phyloP scores from a whole-genome alignment of 2,888 invertebrate genomes.

The Sarcophaga rosellei region DNA sequence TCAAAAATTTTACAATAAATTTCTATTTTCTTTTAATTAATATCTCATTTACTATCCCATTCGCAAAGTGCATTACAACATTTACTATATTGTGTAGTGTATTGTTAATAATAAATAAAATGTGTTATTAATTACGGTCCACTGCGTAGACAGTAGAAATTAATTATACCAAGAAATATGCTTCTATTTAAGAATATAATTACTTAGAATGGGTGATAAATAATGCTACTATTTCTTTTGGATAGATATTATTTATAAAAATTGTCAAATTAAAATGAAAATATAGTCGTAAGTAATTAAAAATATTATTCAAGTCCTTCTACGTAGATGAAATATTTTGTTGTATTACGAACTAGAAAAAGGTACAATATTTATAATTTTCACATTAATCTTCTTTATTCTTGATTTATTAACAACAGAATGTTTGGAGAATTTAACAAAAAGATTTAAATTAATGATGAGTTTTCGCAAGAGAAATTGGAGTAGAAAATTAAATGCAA shows the following conservation, averaged over 20 bases:
- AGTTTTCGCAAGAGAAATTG: no score
- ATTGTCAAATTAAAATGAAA: background rate
- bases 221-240: background rate
- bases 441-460: no score
- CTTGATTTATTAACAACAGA: no score
- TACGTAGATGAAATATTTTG: background rate
- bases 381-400: no score
- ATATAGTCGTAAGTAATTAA: background rate
- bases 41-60: no score
- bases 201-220: background rate
- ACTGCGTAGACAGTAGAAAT: background rate
- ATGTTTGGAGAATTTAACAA: no score
- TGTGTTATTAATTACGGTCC: constrained; percentile 4
- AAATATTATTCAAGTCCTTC: background rate
- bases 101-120: background rate
- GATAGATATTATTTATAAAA: background rate
- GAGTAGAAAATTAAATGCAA: no score
- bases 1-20: no score
- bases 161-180: background rate
- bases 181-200: background rate
- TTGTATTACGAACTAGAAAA: background rate
- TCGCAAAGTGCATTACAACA: constrained; percentile 12
- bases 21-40: no score
- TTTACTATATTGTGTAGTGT: background rate
- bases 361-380: no score